Evolutionary conservation across 2,888 invertebrate genomes (phyloP).

Genomic region (Tridacna crocea): DNA sequence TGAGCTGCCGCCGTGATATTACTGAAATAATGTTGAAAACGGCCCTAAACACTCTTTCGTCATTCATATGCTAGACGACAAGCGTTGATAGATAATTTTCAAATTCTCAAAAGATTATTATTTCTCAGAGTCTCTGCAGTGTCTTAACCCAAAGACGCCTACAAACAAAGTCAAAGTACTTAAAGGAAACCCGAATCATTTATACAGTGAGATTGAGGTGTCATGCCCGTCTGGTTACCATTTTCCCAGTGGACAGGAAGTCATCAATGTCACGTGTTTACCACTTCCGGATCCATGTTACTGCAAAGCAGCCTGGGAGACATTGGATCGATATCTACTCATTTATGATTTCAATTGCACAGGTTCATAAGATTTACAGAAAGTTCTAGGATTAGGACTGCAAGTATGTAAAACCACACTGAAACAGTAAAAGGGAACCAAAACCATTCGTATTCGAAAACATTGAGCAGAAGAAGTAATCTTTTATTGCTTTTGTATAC

Average conservation of each 20-base stretch:
- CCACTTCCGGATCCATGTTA: slow-evolving; percentile 54
- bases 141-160: neutral
- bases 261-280: slow-evolving; percentile 24
- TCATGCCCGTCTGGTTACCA: neutral
- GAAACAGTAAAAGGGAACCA: too few relatives aligned
- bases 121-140: neutral
- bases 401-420: too few relatives aligned
- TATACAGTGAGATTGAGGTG: neutral
- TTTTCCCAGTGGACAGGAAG: neutral
- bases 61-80: too few relatives aligned
- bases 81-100: too few relatives aligned
- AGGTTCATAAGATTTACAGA: slow-evolving; percentile 3
- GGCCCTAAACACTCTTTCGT: too few relatives aligned
- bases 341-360: slow-evolving; percentile 46
- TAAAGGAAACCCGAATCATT: neutral
- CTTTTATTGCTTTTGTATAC: too few relatives aligned
- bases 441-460: too few relatives aligned
- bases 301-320: slow-evolving; percentile 50
- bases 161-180: neutral
- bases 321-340: slow-evolving; percentile 11
- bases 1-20: too few relatives aligned
- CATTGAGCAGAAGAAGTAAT: too few relatives aligned
- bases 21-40: too few relatives aligned
- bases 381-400: too few relatives aligned
- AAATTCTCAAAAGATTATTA: too few relatives aligned